These are phyloP conservation scores for Paramacrobiotus metropolitanus DNA, from an alignment of 1,140 invertebrate genomes.

Conservation along the genomic window DNA sequence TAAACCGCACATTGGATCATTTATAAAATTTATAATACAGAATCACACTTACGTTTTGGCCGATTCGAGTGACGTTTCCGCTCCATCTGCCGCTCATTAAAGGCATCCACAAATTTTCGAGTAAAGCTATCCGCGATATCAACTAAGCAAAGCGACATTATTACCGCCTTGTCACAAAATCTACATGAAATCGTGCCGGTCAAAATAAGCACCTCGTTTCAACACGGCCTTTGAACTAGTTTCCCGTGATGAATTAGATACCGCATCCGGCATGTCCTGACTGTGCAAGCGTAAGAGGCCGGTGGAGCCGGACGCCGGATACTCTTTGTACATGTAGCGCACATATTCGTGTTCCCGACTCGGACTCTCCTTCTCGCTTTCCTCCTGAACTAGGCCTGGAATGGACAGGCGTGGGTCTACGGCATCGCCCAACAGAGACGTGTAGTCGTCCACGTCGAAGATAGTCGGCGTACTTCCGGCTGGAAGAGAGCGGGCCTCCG, in stretches of 20 bases:
- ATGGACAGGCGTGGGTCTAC: background rate
- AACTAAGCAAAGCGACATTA: background rate
- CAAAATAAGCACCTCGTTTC: background rate
- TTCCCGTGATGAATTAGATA: too few species aligned
- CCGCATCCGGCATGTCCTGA: background rate
- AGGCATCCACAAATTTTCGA: background rate
- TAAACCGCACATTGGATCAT: background rate
- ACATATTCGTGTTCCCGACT: background rate
- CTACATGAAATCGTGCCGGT: background rate
- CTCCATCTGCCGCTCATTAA: background rate
- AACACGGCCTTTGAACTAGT: background rate
- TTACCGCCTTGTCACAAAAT: too few species aligned
- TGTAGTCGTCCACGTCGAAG: slow-evolving; percentile 1
- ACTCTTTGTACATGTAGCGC: background rate
- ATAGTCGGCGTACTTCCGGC: slow-evolving; percentile 2
- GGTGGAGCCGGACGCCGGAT: background rate
- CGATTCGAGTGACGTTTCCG: background rate
- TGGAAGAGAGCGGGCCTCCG: background rate
- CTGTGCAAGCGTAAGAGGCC: background rate
- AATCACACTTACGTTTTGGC: background rate
- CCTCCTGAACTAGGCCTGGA: background rate
- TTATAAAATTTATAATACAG: background rate
- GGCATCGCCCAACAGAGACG: background rate
- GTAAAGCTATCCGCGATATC: background rate
- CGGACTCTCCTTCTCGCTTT: background rate